These are phyloP conservation scores for Thripadectes ignobilis DNA, from an alignment of 2,797 vertebrate genomes.

Conservation along the genomic window DNA sequence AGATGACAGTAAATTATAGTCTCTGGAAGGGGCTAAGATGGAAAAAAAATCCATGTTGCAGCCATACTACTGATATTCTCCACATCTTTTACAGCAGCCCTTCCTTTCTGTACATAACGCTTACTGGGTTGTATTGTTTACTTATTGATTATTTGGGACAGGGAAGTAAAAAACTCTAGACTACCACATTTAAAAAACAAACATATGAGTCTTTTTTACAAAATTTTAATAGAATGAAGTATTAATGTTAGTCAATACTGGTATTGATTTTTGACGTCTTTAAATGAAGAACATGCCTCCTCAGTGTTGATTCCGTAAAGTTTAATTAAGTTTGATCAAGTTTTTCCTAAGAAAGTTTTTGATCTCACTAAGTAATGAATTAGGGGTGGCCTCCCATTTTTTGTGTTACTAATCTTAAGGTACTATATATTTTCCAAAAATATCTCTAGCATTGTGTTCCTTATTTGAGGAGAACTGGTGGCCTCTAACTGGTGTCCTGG, in stretches of 20 bases:
- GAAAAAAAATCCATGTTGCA: not conserved
- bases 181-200: not conserved
- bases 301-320: not conserved
- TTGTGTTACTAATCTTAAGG: not conserved
- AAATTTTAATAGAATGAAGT: not conserved
- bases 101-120: not conserved
- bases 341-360: not conserved
- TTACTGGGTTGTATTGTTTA: not conserved
- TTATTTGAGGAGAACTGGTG: not conserved
- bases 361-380: not conserved
- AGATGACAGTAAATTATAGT: not conserved
- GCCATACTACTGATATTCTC: not conserved
- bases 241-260: not conserved
- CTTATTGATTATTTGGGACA: not conserved
- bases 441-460: accelerated
- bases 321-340: not conserved
- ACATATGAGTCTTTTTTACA: not conserved
- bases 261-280: not conserved
- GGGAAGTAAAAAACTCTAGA: not conserved
- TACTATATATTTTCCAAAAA: not conserved
- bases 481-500: not conserved
- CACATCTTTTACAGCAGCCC: not conserved
- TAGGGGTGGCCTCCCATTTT: not conserved
- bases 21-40: not conserved
- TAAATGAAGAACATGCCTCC: not conserved